These are phyloP conservation scores for Bambusicola thoracicus DNA, from an alignment of 2,113 vertebrate species.

Conservation along the genomic window DNA sequence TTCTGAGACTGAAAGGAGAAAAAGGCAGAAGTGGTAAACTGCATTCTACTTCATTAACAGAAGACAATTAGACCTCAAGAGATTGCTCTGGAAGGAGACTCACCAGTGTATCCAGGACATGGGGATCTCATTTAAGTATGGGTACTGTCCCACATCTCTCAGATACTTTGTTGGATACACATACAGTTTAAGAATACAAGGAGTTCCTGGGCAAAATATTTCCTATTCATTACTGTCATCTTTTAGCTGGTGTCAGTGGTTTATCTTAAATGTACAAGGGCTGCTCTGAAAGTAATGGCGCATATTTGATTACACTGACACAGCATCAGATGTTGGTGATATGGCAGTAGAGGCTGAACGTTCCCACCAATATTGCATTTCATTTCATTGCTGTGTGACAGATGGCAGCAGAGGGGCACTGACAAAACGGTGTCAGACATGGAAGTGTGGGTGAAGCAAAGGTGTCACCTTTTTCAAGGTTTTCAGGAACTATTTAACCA, in stretches of 20 bases:
- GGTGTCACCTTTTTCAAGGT: too few relatives aligned
- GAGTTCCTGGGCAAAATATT: neutral
- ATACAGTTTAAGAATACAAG: neutral
- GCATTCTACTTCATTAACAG: neutral
- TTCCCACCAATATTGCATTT: too few relatives aligned
- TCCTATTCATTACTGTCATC: neutral
- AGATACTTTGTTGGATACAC: neutral
- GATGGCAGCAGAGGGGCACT: too few relatives aligned
- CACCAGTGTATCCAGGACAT: neutral
- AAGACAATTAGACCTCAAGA: neutral
- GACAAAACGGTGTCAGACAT: too few relatives aligned
- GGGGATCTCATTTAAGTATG: rapidly evolving
- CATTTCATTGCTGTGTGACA: too few relatives aligned
- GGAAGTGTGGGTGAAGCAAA: too few relatives aligned
- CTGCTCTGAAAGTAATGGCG: too few relatives aligned
- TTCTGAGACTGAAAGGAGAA: neutral
- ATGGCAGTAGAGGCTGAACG: too few relatives aligned
- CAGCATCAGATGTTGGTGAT: too few relatives aligned
- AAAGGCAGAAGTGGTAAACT: neutral
- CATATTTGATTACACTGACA: too few relatives aligned
- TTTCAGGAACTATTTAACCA: too few relatives aligned
- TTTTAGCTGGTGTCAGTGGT: neutral
- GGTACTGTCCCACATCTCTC: neutral
- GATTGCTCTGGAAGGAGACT: neutral
- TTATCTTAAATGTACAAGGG: neutral